These are phyloP conservation scores for Poeciliopsis infans DNA, from an alignment of 2,797 vertebrate species.

Conservation along the genomic window DNA sequence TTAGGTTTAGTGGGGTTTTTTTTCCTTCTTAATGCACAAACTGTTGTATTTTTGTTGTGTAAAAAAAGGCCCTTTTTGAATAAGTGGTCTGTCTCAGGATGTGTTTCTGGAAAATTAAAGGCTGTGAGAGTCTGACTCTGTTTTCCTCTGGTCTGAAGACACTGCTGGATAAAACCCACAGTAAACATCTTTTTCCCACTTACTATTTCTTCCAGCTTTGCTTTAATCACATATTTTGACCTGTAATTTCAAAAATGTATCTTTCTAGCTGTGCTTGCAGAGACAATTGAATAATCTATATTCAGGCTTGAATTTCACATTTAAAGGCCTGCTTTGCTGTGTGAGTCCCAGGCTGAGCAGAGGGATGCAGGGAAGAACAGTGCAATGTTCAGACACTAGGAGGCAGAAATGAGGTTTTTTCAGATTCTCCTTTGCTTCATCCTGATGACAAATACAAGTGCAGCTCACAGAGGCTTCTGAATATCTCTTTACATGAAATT, in stretches of 20 bases:
- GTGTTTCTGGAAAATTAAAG: constrained; percentile 60
- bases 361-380: constrained; percentile 24
- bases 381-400: constrained; percentile 63
- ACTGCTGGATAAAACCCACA: constrained; percentile 24
- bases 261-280: constrained; percentile 1
- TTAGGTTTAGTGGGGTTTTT: neutral
- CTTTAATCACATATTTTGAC: constrained; percentile 22
- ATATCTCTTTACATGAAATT: neutral
- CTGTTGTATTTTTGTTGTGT: constrained; percentile 16
- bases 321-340: constrained; percentile 1
- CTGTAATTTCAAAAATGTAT: constrained; percentile 21
- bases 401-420: constrained; percentile 65
- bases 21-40: constrained; percentile 43
- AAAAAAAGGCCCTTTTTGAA: constrained; percentile 45
- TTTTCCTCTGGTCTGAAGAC: constrained; percentile 46
- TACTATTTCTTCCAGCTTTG: constrained; percentile 10
- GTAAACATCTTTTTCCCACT: constrained; percentile 24
- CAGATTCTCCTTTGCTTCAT: constrained; percentile 1
- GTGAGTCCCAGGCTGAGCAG: constrained; percentile 5
- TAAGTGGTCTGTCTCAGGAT: constrained; percentile 32
- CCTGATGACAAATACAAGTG: neutral
- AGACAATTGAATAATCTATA: constrained; percentile 12
- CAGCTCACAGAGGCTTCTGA: neutral
- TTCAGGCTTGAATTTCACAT: constrained; percentile 3
- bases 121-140: constrained; percentile 38